Evolutionary conservation across 2,113 vertebrate species (phyloP).

Genomic region (Zeus faber): DNA sequence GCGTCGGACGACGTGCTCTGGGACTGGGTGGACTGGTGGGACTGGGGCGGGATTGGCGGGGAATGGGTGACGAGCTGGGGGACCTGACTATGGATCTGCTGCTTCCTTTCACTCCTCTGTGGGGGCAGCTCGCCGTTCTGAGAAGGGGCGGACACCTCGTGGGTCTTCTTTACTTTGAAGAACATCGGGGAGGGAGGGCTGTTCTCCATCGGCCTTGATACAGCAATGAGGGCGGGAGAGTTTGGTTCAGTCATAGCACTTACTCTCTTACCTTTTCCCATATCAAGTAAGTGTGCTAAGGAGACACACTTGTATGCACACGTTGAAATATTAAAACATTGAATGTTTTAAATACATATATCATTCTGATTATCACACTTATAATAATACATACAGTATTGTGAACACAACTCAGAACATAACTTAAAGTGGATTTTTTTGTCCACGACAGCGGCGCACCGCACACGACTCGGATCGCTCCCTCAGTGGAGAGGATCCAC

Average conservation of each 20-base stretch:
- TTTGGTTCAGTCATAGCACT: slow-evolving; percentile 25
- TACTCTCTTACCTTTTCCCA: no score
- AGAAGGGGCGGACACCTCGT: slow-evolving; percentile 70
- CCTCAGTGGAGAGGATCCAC: no score
- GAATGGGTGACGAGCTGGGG: slow-evolving; percentile 41
- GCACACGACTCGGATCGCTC: no score
- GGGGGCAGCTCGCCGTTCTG: slow-evolving; percentile 83
- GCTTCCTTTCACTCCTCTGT: slow-evolving; percentile 71
- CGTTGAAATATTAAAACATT: no score
- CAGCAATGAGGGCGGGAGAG: slow-evolving; percentile 14
- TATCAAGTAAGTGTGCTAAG: no score
- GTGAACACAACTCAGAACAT: no score
- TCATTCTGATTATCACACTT: no score
- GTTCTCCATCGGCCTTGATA: slow-evolving; percentile 82
- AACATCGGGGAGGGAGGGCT: slow-evolving; percentile 79
- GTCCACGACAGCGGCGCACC: no score
- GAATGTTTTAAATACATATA: no score
- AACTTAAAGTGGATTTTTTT: no score
- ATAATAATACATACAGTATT: no score
- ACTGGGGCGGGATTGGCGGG: slow-evolving; percentile 36
- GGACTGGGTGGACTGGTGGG: slow-evolving; percentile 28
- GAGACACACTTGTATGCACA: no score
- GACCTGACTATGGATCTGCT: slow-evolving; percentile 54
- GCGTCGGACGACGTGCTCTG: slow-evolving; percentile 70
- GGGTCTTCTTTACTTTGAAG: slow-evolving; percentile 87